Evolutionary conservation across 2,113 vertebrate species (phyloP).

Genomic region (Jacana jacana): DNA sequence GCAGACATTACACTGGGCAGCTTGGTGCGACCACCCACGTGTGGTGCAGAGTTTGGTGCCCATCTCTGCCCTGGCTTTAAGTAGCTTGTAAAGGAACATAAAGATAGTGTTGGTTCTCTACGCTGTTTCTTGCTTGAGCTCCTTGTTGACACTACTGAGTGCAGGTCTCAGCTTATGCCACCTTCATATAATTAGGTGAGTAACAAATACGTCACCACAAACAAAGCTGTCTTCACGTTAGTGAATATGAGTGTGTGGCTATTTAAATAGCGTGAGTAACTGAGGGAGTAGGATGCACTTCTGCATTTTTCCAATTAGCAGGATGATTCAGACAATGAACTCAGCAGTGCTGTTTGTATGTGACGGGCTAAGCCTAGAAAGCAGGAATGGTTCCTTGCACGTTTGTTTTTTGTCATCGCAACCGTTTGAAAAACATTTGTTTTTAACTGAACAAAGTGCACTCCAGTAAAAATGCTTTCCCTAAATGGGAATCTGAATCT

Average conservation of each 20-base stretch:
- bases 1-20: rapidly evolving
- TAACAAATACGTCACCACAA: constrained; percentile 37
- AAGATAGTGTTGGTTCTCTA: neutral
- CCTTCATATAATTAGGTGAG: constrained; percentile 50
- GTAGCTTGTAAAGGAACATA: neutral
- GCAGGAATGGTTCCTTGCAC: neutral
- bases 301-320: constrained; percentile 30
- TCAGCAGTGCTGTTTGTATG: neutral
- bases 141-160: neutral
- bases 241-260: constrained; percentile 2
- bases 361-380: constrained; percentile 40
- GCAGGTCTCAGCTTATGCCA: neutral
- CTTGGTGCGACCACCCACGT: rapidly evolving
- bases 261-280: constrained; percentile 35
- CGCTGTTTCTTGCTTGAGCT: neutral
- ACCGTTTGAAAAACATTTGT: neutral
- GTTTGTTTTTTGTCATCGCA: neutral
- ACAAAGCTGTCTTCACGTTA: neutral
- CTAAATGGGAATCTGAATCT: neutral
- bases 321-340: constrained; percentile 46
- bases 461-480: neutral
- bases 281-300: constrained; percentile 35
- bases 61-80: neutral
- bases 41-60: neutral
- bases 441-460: neutral